Evolutionary conservation across 1,140 invertebrate genomes (phyloP).

Genomic region (Camponotus floridanus): DNA sequence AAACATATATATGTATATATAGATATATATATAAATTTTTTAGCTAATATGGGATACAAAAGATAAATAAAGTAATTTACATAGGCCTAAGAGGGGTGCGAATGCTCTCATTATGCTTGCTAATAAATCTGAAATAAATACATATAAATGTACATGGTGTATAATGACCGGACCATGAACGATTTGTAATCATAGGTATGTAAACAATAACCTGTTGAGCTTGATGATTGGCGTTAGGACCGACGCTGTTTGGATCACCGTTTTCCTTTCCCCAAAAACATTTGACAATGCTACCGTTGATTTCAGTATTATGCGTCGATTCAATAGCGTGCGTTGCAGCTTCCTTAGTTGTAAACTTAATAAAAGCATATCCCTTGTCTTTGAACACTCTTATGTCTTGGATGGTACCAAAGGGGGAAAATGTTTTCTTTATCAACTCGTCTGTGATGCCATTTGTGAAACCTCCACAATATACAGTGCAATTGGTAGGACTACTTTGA

Average conservation of each 20-base stretch:
- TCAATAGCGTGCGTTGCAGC: slow-evolving; percentile 98
- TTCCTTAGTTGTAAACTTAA: slow-evolving; percentile 99
- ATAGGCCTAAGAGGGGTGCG: neutral
- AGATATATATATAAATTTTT: neutral
- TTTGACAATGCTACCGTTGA: slow-evolving; percentile 98
- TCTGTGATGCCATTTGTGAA: slow-evolving; percentile 97
- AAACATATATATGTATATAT: neutral
- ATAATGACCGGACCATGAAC: neutral
- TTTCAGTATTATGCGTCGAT: slow-evolving; percentile 98
- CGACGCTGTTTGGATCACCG: slow-evolving; percentile 90
- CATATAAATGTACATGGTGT: slow-evolving; percentile 1
- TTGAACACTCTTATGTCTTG: slow-evolving; percentile 99
- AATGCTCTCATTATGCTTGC: slow-evolving; percentile 11
- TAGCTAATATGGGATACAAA: neutral
- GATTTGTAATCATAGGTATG: neutral
- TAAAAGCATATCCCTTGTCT: slow-evolving; percentile 99
- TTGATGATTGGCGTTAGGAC: slow-evolving; percentile 86
- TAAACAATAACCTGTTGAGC: slow-evolving; percentile 85
- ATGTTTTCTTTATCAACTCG: slow-evolving; percentile 98
- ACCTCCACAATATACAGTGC: slow-evolving; percentile 99
- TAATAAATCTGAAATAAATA: slow-evolving; percentile 18
- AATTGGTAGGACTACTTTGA: slow-evolving; percentile 99
- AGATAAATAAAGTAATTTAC: slow-evolving; percentile 3
- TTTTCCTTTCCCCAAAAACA: slow-evolving; percentile 99
- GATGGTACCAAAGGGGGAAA: slow-evolving; percentile 97